A percentile compares a stretch with the other conserved stretches of the same genome.
Evolutionary conservation across 1,140 invertebrate genomes (phyloP).

Genomic region (Drosophila kepulauana): DNA sequence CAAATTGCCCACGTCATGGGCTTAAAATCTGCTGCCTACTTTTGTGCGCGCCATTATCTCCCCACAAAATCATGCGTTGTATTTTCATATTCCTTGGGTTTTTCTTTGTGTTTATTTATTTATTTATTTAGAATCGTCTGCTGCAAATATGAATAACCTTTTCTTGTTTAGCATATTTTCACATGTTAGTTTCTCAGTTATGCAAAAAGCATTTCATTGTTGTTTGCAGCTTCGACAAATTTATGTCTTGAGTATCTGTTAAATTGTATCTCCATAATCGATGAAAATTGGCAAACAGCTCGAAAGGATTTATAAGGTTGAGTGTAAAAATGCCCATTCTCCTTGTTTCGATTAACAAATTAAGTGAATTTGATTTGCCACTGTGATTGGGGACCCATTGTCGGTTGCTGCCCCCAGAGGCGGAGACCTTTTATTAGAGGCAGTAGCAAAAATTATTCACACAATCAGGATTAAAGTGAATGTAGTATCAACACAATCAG

Average conservation of each 20-base stretch:
- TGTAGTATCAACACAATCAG: constrained; percentile 16
- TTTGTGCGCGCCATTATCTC: constrained; percentile 36
- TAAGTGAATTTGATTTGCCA: constrained; percentile 27
- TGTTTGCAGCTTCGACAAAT: constrained; percentile 39
- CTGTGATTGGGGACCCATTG: constrained; percentile 17
- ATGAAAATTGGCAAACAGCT: constrained; percentile 30
- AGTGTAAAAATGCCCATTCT: neutral
- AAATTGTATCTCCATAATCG: constrained; percentile 57
- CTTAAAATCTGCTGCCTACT: constrained; percentile 75
- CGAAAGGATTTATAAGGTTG: neutral
- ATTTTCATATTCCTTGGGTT: constrained; percentile 16
- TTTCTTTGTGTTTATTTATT: constrained; percentile 46
- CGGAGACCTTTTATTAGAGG: constrained; percentile 13
- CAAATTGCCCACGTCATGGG: constrained; percentile 69
- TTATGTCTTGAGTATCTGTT: constrained; percentile 47
- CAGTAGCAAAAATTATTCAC: constrained; percentile 9
- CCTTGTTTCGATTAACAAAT: constrained; percentile 19
- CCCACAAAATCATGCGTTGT: constrained; percentile 10
- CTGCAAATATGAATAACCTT: constrained; percentile 52
- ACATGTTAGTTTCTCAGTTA: constrained; percentile 37
- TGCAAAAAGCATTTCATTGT: constrained; percentile 24
- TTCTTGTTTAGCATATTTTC: constrained; percentile 50
- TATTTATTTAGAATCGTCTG: constrained; percentile 58
- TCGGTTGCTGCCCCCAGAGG: neutral
- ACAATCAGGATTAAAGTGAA: constrained; percentile 32